phyloP scores from a whole-genome alignment of 2,113 vertebrate species.

The Mirounga angustirostris region DNA sequence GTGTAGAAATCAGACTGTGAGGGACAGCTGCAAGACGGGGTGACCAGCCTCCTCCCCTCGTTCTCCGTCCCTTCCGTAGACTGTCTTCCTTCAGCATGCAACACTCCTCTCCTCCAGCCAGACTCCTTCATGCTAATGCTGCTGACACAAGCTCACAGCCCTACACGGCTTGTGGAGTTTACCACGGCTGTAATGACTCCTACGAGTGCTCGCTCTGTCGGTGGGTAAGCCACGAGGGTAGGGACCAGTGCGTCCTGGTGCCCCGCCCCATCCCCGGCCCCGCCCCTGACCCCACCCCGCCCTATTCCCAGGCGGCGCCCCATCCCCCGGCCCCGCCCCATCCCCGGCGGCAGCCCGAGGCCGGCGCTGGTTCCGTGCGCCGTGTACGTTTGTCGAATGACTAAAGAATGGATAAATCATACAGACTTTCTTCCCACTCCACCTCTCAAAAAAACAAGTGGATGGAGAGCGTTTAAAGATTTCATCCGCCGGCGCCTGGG shows the following conservation, averaged over 20 bases:
- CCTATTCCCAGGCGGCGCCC: too few species aligned
- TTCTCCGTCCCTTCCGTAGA: not conserved
- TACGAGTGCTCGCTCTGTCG: not conserved
- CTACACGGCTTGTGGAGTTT: not conserved
- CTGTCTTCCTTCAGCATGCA: not conserved
- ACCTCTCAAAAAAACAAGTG: not conserved
- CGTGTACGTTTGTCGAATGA: not conserved
- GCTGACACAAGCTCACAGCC: not conserved
- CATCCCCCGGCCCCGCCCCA: not conserved
- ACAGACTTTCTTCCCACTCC: not conserved
- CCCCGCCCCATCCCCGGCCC: not conserved
- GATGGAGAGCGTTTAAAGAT: not conserved
- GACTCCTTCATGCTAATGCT: not conserved
- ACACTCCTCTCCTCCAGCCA: not conserved
- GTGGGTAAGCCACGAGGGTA: not conserved
- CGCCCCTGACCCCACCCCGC: too few species aligned
- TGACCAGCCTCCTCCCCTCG: not conserved
- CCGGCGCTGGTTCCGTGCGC: not conserved
- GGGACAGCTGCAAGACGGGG: not conserved
- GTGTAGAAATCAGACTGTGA: not conserved
- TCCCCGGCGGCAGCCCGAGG: not conserved
- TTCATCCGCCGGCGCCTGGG: too few species aligned
- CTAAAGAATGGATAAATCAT: not conserved
- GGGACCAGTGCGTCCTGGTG: not conserved
- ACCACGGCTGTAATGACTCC: not conserved